phyloP scores from a whole-genome alignment of 2,888 invertebrate species.

The Ichneumon xanthorius region DNA sequence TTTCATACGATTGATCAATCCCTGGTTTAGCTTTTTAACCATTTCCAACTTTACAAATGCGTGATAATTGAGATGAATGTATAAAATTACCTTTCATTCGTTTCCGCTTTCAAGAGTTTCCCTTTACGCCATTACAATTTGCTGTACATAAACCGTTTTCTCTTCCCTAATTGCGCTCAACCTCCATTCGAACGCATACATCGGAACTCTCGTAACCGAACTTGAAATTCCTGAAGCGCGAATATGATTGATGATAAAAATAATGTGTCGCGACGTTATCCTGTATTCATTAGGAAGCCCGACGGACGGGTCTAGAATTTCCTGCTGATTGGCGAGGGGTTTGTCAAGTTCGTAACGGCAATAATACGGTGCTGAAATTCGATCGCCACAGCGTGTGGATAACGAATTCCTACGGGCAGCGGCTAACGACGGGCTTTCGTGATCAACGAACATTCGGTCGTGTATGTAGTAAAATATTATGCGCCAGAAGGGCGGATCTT shows the following conservation, averaged over 20 bases:
- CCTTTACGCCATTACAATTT: neutral
- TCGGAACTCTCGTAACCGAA: neutral
- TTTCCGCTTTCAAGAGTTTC: neutral
- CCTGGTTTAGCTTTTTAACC: neutral
- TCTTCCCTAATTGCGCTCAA: neutral
- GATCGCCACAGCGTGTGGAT: neutral
- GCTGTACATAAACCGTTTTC: neutral
- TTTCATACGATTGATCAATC: neutral
- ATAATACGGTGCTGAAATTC: slow-evolving; percentile 16
- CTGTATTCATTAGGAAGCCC: neutral
- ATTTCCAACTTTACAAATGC: neutral
- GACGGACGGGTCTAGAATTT: neutral
- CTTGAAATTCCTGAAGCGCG: neutral
- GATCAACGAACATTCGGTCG: neutral
- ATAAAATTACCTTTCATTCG: neutral
- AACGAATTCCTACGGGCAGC: neutral
- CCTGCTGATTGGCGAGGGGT: neutral
- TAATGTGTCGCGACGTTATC: neutral
- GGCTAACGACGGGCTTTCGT: neutral
- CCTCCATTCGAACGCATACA: neutral
- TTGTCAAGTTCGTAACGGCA: neutral
- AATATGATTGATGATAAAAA: neutral
- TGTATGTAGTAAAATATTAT: neutral
- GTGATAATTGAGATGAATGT: neutral
- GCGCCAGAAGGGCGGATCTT: neutral